Evolutionary conservation across 2,113 vertebrate species (phyloP).

Genomic region (Copsychus sechellarum): DNA sequence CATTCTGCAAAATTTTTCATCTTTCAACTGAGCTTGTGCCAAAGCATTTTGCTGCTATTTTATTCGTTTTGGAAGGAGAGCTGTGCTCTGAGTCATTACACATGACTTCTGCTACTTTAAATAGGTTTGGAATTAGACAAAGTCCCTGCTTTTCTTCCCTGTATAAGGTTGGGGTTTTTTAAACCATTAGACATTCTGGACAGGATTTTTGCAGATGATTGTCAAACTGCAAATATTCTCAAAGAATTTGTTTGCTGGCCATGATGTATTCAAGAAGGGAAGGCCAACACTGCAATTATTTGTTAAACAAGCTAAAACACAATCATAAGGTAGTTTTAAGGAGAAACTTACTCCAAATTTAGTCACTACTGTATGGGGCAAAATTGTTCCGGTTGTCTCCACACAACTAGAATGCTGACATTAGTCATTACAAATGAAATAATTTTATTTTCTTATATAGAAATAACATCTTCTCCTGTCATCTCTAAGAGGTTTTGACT

Average conservation of each 20-base stretch:
- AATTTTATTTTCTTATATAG: neutral
- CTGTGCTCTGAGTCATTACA: neutral
- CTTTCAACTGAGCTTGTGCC: neutral
- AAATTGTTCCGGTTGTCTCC: neutral
- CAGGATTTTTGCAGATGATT: constrained; percentile 8
- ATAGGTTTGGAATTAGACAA: constrained; percentile 32
- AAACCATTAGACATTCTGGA: neutral
- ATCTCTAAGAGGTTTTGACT: neutral
- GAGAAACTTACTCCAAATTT: neutral
- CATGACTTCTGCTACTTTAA: neutral
- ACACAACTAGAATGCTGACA: neutral
- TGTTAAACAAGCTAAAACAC: neutral
- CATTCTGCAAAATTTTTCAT: neutral
- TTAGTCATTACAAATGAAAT: neutral
- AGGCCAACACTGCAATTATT: neutral
- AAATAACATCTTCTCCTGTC: neutral
- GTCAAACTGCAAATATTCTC: constrained; percentile 5
- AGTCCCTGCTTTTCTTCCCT: constrained; percentile 45
- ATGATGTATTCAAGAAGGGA: neutral
- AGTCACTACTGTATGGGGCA: neutral
- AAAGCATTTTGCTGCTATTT: neutral
- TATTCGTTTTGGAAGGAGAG: neutral
- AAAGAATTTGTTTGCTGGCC: neutral
- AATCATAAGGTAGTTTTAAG: neutral
- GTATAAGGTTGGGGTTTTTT: neutral